Conservation (phyloP, 2,888 invertebrate genomes). For the Lasioglossum villosulum region DNA sequence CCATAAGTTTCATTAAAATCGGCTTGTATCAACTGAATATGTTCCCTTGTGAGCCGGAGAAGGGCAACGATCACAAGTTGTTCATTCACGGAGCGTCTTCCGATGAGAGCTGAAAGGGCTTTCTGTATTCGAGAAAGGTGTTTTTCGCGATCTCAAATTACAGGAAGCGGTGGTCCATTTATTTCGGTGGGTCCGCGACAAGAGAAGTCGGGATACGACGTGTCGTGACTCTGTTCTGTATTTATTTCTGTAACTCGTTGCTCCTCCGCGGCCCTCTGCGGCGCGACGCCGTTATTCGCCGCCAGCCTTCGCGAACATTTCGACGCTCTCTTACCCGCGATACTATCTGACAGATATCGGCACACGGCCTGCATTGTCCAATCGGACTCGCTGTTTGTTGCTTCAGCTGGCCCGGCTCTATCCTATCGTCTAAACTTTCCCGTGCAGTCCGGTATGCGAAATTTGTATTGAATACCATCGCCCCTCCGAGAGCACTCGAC, state of each 20-base stretch:
- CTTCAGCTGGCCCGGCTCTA: conserved; percentile 50
- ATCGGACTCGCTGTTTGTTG: conserved; percentile 47
- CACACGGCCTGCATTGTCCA: conserved; percentile 48
- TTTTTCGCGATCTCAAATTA: conserved; percentile 69
- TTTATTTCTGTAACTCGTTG: conserved; percentile 70
- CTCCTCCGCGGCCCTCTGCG: conserved; percentile 23
- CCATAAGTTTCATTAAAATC: too few relatives aligned
- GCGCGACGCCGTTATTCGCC: conserved; percentile 50
- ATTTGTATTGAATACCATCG: conserved; percentile 30
- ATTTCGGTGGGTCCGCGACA: conserved; percentile 61
- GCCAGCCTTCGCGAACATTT: conserved; percentile 50
- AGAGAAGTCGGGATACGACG: conserved; percentile 33
- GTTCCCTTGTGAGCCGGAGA: too few relatives aligned
- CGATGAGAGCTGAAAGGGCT: neutral
- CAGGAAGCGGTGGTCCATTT: conserved; percentile 71
- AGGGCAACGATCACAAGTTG: neutral
- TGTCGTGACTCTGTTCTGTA: conserved; percentile 60
- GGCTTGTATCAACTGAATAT: too few relatives aligned
- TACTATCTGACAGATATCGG: conserved; percentile 23
- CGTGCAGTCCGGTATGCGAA: conserved; percentile 26
- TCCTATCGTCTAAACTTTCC: conserved; percentile 40
- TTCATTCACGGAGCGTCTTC: neutral
- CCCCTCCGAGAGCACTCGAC: neutral
- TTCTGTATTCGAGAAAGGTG: conserved; percentile 52
- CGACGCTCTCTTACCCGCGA: conserved; percentile 20